Evolutionary conservation across 2,888 invertebrate genomes (phyloP).

Genomic region (Leptothorax acervorum): DNA sequence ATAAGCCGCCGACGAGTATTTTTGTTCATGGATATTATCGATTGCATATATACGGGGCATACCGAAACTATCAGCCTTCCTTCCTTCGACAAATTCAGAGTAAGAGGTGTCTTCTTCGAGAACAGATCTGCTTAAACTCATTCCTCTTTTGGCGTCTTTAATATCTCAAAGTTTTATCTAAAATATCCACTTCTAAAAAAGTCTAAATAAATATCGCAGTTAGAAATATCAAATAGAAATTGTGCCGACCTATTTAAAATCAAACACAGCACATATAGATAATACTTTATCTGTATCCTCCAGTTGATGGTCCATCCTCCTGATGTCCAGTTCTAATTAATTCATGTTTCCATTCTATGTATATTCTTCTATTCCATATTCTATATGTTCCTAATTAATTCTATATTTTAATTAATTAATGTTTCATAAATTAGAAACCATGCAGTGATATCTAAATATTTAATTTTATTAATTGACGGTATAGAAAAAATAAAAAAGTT

Average conservation of each 20-base stretch:
- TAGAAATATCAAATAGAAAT: slow-evolving; percentile 17
- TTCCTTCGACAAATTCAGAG: not conserved
- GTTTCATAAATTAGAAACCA: not conserved
- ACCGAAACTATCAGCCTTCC: slow-evolving; percentile 37
- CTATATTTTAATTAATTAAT: too few relatives aligned
- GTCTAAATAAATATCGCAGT: not conserved
- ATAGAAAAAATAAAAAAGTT: not conserved
- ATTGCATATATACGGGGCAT: slow-evolving; percentile 75
- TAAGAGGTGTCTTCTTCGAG: not conserved
- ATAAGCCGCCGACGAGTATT: slow-evolving; percentile 78
- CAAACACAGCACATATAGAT: not conserved
- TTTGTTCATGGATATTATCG: slow-evolving; percentile 81
- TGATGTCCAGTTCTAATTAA: not conserved
- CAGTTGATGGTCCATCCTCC: not conserved
- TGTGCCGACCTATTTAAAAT: not conserved
- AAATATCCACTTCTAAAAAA: too few relatives aligned
- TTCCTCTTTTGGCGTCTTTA: not conserved
- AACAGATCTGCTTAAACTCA: not conserved
- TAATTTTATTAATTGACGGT: not conserved
- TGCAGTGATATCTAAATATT: not conserved
- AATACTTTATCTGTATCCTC: not conserved
- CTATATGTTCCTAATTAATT: too few relatives aligned
- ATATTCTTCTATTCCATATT: too few relatives aligned
- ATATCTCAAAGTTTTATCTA: not conserved
- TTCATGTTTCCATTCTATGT: not conserved